Evolutionary conservation across 2,888 invertebrate genomes (phyloP).

Genomic region (Epicampocera succincta): DNA sequence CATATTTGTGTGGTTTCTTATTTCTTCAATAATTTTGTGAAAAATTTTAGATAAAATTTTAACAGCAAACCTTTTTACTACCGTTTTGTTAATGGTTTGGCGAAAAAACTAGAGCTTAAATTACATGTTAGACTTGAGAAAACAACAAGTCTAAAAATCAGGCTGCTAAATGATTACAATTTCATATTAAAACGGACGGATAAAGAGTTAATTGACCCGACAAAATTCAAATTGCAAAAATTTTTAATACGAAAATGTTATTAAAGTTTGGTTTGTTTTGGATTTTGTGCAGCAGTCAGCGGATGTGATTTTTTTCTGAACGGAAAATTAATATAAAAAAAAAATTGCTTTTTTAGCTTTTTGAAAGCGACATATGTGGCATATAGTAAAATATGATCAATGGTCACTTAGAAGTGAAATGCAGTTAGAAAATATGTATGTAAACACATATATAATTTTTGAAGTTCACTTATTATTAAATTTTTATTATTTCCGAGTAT

Average conservation of each 20-base stretch:
- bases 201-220: slow-evolving; percentile 31
- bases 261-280: slow-evolving; percentile 13
- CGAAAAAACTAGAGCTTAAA: slow-evolving; percentile 22
- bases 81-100: slow-evolving; percentile 20
- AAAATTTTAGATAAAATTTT: slow-evolving; percentile 32
- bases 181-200: slow-evolving; percentile 12
- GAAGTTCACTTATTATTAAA: too few species aligned
- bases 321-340: too few species aligned
- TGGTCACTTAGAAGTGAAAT: too few species aligned
- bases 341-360: too few species aligned
- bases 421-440: too few species aligned
- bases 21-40: slow-evolving; percentile 42
- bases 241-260: slow-evolving; percentile 18
- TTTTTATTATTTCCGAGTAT: too few species aligned
- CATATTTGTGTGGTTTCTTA: slow-evolving; percentile 8
- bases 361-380: too few species aligned
- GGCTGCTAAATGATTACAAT: slow-evolving; percentile 29
- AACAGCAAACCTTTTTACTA: slow-evolving; percentile 26
- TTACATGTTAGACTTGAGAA: slow-evolving; percentile 32
- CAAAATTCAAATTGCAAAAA: slow-evolving; percentile 46
- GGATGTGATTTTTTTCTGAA: not conserved
- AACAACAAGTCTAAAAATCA: slow-evolving; percentile 5
- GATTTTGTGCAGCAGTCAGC: not conserved
- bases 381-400: too few species aligned
- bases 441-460: too few species aligned